Conservation (phyloP, 2,888 invertebrate genomes). For the Dynastes maya region DNA sequence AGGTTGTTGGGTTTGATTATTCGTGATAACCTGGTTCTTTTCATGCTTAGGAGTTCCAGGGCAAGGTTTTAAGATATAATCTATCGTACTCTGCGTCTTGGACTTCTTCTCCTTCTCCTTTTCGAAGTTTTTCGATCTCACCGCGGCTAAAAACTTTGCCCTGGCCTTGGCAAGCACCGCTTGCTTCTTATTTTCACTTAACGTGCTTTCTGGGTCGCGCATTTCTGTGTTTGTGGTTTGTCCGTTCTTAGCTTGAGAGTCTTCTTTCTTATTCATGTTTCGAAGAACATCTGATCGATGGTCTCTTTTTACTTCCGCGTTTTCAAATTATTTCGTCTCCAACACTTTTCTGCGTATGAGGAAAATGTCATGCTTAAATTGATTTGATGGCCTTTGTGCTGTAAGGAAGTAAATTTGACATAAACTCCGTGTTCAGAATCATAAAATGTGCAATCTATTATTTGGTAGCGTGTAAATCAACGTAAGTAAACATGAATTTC, state of each 20-base stretch:
- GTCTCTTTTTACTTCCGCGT: background rate
- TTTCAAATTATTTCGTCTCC: background rate
- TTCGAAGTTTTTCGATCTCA: conserved; percentile 55
- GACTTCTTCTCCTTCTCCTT: conserved; percentile 63
- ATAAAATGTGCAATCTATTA: background rate
- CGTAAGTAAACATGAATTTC: background rate
- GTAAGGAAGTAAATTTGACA: background rate
- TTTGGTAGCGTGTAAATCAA: background rate
- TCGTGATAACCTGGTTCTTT: conserved; percentile 63
- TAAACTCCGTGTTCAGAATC: conserved; percentile 1
- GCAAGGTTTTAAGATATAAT: conserved; percentile 71
- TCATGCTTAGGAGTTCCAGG: conserved; percentile 64
- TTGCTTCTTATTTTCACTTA: conserved; percentile 71
- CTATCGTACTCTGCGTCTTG: conserved; percentile 70
- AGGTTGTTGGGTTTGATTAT: conserved; percentile 53
- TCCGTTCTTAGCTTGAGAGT: conserved; percentile 50
- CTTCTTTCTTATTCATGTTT: conserved; percentile 43
- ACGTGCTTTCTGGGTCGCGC: conserved; percentile 65
- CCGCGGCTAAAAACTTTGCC: conserved; percentile 64
- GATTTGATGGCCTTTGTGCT: background rate
- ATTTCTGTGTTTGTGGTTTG: conserved; percentile 69
- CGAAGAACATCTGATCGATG: conserved; percentile 9
- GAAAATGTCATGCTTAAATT: background rate
- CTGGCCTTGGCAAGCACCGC: conserved; percentile 67
- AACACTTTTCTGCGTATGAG: background rate